These are phyloP conservation scores for Listronotus oregonensis DNA, from an alignment of 1,140 invertebrate genomes.

Conservation along the genomic window DNA sequence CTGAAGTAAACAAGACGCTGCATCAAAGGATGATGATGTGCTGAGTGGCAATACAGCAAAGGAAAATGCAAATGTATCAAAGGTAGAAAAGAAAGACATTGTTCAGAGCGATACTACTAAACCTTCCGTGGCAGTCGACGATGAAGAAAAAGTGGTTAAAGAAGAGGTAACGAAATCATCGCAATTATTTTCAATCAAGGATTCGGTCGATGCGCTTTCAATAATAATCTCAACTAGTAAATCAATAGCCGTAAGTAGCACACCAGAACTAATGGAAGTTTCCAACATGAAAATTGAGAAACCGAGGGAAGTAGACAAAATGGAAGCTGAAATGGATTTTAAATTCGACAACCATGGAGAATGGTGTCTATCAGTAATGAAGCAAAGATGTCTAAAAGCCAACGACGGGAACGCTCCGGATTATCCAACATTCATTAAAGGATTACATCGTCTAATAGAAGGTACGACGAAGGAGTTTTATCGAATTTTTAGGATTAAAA, in stretches of 20 bases:
- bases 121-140: not conserved
- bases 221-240: not conserved
- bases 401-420: too few species aligned
- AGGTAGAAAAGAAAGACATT: not conserved
- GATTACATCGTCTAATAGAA: too few species aligned
- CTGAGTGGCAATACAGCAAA: not conserved
- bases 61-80: not conserved
- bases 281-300: not conserved
- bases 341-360: too few species aligned
- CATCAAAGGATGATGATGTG: not conserved
- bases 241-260: not conserved
- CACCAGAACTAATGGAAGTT: slow-evolving; percentile 1
- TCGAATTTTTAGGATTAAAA: too few species aligned
- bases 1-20: too few species aligned
- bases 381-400: too few species aligned
- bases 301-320: too few species aligned
- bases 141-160: not conserved
- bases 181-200: not conserved
- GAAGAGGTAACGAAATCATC: not conserved
- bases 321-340: too few species aligned
- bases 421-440: too few species aligned
- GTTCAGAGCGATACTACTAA: not conserved
- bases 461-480: too few species aligned
- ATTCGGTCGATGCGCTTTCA: slow-evolving; percentile 4
- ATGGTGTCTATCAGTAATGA: too few species aligned